These are phyloP conservation scores for Eulemur macaco DNA, from an alignment of 2,113 vertebrate species.

Conservation along the genomic window DNA sequence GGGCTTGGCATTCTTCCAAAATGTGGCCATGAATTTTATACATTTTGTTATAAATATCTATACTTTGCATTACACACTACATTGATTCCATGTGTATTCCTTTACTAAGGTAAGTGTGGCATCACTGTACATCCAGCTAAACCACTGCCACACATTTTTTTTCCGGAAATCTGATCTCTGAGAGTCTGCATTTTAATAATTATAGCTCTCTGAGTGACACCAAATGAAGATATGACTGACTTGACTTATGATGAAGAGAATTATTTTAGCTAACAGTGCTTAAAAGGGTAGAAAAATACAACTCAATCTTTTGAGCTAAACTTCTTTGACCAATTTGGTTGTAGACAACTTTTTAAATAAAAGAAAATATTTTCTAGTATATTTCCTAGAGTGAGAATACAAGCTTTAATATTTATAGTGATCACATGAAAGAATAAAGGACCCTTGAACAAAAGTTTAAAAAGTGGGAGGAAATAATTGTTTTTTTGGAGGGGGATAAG, in stretches of 20 bases:
- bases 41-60: not conserved
- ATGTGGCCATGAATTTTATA: not conserved
- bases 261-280: not conserved
- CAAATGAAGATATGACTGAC: not conserved
- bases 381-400: not conserved
- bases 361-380: not conserved
- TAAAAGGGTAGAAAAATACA: not conserved
- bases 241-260: not conserved
- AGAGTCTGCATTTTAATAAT: conserved; percentile 23
- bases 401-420: not conserved
- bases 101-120: not conserved
- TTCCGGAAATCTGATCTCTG: not conserved
- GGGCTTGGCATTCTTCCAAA: not conserved
- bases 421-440: not conserved
- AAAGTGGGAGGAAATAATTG: not conserved
- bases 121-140: not conserved
- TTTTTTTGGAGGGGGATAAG: not conserved
- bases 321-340: not conserved
- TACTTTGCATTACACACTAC: not conserved
- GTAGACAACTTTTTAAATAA: conserved; percentile 15
- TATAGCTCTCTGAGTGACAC: not conserved
- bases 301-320: not conserved
- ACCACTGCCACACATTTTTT: not conserved
- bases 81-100: conserved; percentile 46
- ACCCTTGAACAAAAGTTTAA: not conserved